Base-by-base conservation (phyloP, 2,113 vertebrate species). In the Hippocampus mohnikei region DNA sequence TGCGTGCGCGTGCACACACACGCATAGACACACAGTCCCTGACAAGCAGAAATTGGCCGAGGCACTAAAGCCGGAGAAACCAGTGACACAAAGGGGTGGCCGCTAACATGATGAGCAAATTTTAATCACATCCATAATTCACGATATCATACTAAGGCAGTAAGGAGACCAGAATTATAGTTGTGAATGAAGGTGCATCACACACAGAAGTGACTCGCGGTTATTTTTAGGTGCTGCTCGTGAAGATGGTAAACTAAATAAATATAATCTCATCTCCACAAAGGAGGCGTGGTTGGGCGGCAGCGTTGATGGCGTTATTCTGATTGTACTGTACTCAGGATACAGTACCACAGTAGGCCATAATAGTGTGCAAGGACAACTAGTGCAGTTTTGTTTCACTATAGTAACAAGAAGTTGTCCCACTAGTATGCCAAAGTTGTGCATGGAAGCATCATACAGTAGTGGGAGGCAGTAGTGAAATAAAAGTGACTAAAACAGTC, bases 1-100 rank as follows among this genome's bases (percentile, higher is more conserved):
- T 76, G 76, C 70, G 73, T 80, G 73, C 71, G 42, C 46, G 74
- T 73, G 46, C 83, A 64, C 62, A 44, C 40, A 40, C 20, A 42
- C 61, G 18, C 62, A 42, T 41, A 23, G 63, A 74, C 70, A 58
- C 44, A 76, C 76, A 50, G 80, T 75, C 73, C 66, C 79, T 81
- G 79, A 81, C 74, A 67, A 70, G 75, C 78, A 83, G 75, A 72
- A 86, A 86, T 84, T 79, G 78, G 74, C 81, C 82, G 41, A 66
- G 60, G 67, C 58, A 69, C 76, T 81, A 74, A 75, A 53, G 75
- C 72, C 65, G 48, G 8, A 63, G 70, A 71, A 72, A 67, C 5
- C 50, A 80, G 74, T 66, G 76, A 68, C 81, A 80, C 73, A 52
- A 69, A 59, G 72, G 73, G 65, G 67, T 70, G 55, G 50, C 66